These are phyloP conservation scores for Phenacoccus solenopsis DNA, from an alignment of 1,140 invertebrate genomes.

Conservation along the genomic window DNA sequence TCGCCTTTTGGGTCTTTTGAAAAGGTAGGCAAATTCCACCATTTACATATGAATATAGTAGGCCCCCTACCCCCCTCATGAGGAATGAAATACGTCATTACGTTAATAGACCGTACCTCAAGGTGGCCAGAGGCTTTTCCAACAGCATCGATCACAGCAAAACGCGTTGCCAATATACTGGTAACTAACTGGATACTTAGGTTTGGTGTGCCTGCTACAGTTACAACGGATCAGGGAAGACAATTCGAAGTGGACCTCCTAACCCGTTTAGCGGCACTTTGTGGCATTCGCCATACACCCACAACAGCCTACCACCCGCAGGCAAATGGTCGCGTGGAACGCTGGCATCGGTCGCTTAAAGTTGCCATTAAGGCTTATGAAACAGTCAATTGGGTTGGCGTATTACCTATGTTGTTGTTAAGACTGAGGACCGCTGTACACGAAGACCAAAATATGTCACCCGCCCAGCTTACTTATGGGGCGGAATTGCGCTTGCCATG, in stretches of 20 bases:
- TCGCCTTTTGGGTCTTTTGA: background rate
- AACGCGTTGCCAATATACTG: too few species aligned
- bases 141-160: constrained; percentile 28
- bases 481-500: constrained; percentile 22
- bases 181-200: constrained; percentile 30
- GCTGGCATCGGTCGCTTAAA: constrained; percentile 34
- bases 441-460: constrained; percentile 26
- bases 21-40: background rate
- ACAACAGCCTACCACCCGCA: constrained; percentile 33
- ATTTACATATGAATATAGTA: constrained; percentile 30
- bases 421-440: constrained; percentile 25
- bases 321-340: constrained; percentile 30
- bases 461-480: constrained; percentile 23
- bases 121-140: constrained; percentile 33
- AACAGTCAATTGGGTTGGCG: constrained; percentile 23
- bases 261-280: background rate
- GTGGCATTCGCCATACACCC: background rate
- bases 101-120: constrained; percentile 29
- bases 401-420: constrained; percentile 25
- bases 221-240: constrained; percentile 34
- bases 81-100: constrained; percentile 19
- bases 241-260: constrained; percentile 31
- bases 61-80: constrained; percentile 28
- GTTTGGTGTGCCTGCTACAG: constrained; percentile 30
- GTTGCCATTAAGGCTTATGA: constrained; percentile 27